These are phyloP conservation scores for Macropus fuliginosus DNA, from an alignment of 2,797 vertebrate genomes.

Conservation along the genomic window DNA sequence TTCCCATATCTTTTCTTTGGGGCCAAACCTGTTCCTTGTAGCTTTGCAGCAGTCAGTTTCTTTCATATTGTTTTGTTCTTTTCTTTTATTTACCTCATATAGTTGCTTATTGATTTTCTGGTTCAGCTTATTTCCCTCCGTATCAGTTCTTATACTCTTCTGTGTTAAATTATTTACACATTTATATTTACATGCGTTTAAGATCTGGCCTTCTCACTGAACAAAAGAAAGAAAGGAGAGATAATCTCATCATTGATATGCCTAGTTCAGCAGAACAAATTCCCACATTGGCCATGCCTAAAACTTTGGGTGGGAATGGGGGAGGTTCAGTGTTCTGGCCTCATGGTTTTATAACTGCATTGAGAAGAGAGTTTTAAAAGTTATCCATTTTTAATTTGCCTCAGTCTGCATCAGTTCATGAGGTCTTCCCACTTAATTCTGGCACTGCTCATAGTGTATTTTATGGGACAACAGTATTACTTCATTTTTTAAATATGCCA, in stretches of 20 bases:
- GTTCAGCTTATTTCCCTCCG: not conserved
- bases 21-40: not conserved
- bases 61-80: not conserved
- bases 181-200: not conserved
- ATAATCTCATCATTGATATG: not conserved
- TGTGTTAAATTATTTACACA: not conserved
- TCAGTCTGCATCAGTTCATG: not conserved
- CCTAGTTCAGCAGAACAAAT: not conserved
- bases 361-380: not conserved
- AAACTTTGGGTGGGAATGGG: no score
- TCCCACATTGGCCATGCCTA: not conserved
- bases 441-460: not conserved
- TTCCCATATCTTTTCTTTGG: not conserved
- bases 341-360: not conserved
- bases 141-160: not conserved
- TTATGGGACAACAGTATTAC: not conserved
- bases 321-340: not conserved
- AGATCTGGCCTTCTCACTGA: not conserved
- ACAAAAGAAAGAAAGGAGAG: not conserved
- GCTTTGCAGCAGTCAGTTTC: no score
- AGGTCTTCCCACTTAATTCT: not conserved
- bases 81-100: not conserved
- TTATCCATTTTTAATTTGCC: not conserved
- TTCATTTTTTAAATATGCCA: not conserved
- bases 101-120: not conserved